A percentile compares a stretch with the other conserved stretches of the same genome.
Evolutionary conservation across 1,140 invertebrate genomes (phyloP).

Genomic region (Macrobrachium nipponense): DNA sequence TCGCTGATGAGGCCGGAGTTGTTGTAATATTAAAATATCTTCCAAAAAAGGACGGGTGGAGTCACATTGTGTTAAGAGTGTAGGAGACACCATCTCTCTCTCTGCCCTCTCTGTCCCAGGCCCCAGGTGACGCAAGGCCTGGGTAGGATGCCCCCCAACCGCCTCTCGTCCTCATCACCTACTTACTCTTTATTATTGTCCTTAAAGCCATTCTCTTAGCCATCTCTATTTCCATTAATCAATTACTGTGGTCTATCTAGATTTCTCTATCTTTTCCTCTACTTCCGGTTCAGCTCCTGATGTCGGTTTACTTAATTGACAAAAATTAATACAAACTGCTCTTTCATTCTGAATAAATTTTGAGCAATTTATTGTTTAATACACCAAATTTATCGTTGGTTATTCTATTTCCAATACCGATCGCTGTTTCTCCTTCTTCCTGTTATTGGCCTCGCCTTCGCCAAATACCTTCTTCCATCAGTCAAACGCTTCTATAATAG

Average conservation of each 20-base stretch:
- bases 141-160: background rate
- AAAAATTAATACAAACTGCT: too few species aligned
- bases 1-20: background rate
- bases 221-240: background rate
- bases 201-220: conserved; percentile 15
- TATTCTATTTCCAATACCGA: too few species aligned
- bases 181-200: conserved; percentile 9
- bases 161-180: conserved; percentile 17
- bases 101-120: conserved; percentile 11
- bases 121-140: conserved; percentile 51
- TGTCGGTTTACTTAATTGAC: too few species aligned
- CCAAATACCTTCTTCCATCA: too few species aligned
- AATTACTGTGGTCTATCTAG: background rate
- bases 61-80: conserved; percentile 43
- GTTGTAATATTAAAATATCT: conserved; percentile 43
- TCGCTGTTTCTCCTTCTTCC: too few species aligned
- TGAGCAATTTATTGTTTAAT: too few species aligned
- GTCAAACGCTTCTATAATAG: too few species aligned
- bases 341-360: too few species aligned
- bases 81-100: conserved; percentile 45
- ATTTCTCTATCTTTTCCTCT: too few species aligned
- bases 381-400: too few species aligned
- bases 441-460: too few species aligned
- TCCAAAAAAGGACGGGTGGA: conserved; percentile 56
- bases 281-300: too few species aligned